These are phyloP conservation scores for Columba guinea DNA, from an alignment of 2,797 vertebrate genomes.

Conservation along the genomic window DNA sequence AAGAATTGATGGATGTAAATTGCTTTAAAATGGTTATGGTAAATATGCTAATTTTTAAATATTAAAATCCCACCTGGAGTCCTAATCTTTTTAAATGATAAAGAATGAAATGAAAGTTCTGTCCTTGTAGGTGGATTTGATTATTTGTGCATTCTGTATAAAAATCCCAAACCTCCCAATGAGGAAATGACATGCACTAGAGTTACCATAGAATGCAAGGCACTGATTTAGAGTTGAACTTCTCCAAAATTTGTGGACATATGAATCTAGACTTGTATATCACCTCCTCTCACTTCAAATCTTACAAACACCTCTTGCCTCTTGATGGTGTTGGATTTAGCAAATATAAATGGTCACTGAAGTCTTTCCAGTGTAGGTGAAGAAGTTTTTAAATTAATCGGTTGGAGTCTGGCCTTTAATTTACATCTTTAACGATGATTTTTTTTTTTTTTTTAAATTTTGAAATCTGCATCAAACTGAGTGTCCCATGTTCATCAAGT, in stretches of 20 bases:
- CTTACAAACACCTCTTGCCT: background rate
- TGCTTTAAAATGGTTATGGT: constrained; percentile 36
- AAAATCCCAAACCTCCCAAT: background rate
- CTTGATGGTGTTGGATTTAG: background rate
- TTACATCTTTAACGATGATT: background rate
- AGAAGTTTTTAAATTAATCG: background rate
- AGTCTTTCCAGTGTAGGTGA: background rate
- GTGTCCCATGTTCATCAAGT: background rate
- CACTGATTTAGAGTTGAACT: background rate
- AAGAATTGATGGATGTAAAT: constrained; percentile 52
- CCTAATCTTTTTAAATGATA: constrained; percentile 23
- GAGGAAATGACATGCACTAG: background rate
- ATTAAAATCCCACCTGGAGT: constrained; percentile 32
- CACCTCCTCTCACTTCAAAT: background rate
- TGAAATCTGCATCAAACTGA: background rate
- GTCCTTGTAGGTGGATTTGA: background rate
- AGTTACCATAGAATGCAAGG: background rate
- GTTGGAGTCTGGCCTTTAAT: background rate
- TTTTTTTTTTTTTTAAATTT: background rate
- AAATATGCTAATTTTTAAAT: constrained; percentile 59
- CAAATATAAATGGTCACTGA: background rate
- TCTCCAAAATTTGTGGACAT: background rate
- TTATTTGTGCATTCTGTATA: background rate
- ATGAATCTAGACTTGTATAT: background rate
- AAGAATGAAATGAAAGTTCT: background rate